phyloP scores from a whole-genome alignment of 2,888 invertebrate genomes.

The Vanessa cardui region DNA sequence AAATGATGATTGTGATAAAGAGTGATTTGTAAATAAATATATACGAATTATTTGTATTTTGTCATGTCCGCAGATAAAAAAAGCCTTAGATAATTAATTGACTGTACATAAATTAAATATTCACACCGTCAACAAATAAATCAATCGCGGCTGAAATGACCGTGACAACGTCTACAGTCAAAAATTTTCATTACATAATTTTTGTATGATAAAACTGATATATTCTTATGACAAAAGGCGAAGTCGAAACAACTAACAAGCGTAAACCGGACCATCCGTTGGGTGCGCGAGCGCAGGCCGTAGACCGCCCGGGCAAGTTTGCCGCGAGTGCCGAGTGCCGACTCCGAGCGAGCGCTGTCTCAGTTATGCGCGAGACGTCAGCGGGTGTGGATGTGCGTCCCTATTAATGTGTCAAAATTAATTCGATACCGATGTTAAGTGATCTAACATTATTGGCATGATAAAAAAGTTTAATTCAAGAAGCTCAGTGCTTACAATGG shows the following conservation, averaged over 20 bases:
- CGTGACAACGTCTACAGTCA: conserved; percentile 20
- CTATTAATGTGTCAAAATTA: conserved; percentile 49
- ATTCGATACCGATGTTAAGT: conserved; percentile 69
- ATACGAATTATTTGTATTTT: too few species aligned
- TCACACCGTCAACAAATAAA: neutral
- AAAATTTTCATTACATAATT: conserved; percentile 54
- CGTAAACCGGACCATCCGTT: conserved; percentile 75
- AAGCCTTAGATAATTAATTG: too few species aligned
- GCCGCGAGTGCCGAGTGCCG: conserved; percentile 25
- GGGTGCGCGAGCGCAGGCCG: conserved; percentile 61
- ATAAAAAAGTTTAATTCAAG: conserved; percentile 50
- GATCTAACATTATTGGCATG: conserved; percentile 61
- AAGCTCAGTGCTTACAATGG: conserved; percentile 53
- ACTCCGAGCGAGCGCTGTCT: conserved; percentile 12
- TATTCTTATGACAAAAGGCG: conserved; percentile 72
- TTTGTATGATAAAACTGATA: conserved; percentile 56
- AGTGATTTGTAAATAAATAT: too few species aligned
- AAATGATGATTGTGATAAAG: too few species aligned
- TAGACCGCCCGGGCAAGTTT: conserved; percentile 68
- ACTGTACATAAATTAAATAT: too few species aligned
- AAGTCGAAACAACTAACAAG: conserved; percentile 56
- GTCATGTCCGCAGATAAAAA: too few species aligned
- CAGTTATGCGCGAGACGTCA: conserved; percentile 67
- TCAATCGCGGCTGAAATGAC: conserved; percentile 4
- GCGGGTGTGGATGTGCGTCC: conserved; percentile 56